Evolutionary conservation across 2,797 vertebrate genomes (phyloP), one percentile per base, ranked within the genome.

Genomic region (Catostomus latipinnis): DNA sequence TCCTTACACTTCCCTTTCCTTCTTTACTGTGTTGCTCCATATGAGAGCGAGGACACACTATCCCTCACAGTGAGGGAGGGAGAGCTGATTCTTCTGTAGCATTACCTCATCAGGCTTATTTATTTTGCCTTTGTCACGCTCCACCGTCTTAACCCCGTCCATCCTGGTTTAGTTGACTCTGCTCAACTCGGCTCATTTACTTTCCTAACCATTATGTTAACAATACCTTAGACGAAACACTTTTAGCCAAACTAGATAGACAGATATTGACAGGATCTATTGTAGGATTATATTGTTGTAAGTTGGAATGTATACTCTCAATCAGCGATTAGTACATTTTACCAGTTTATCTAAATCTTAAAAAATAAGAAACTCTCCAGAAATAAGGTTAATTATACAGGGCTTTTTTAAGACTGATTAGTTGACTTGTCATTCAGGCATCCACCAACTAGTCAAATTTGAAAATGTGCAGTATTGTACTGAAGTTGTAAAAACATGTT

Each of bases 61-160:
- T 74, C 76, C 76, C 85, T 88, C 56, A 80, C 87, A 88, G 67
- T 58, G 77, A 80, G 82, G 82, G 82, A 83, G 84, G 81, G 57
- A 70, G 66, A 66, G 73, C 56, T 45, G 76, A 65, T 82, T 76
- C 82, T 84, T 87, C 67, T 79, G 78, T 81, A 76, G 67, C 83
- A 87, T 93, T 91, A 93, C 85, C 91, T 93, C 93, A 93, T 86
- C 74, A 84, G 49, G 81, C 74, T 66, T 86, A 89, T 90, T 89
- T 81, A 87, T 89, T 91, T 91, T 91, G 90, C 88, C 89, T 88
- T 65, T 48, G 82, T 88, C 22, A 52, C 61, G 69, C 85, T 84
- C 56, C 4, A 57, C 77, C 13, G 48, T 76, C 16, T 84, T 85
- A 87, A 86, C 85, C 74, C 83, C 70, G 70, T 86, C 61, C 58